Base-by-base conservation (phyloP, 2,888 invertebrate genomes). In the Drosophila peninsularis region DNA sequence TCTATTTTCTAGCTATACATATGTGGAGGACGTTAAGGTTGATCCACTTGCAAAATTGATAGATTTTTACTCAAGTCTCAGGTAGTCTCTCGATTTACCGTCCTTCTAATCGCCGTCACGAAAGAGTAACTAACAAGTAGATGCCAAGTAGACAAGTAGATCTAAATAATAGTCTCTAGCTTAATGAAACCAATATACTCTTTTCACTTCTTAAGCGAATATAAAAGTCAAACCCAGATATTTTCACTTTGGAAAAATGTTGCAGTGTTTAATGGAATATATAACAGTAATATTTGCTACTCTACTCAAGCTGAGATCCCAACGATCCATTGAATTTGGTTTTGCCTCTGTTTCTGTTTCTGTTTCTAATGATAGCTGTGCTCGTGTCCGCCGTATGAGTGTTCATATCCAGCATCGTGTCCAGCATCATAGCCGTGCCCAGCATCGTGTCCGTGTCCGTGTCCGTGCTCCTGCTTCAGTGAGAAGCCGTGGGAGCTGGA, bases 381-480 rank as follows among this genome's bases (percentile, higher is more conserved):
- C 32, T 75, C 75, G 10, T 76, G 76, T 57, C 72, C 75, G 17
- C 41, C 61, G 30, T 61, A 72, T 37, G 72, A 19, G 17, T 73
- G 73, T 3, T 73, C 73, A 10, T 74, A 70, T 0, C 36, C 72
- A 21, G 36, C 72, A 14, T 62, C 65, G 53, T 70, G 50, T 14
- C 62, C 68, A 6, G 49, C 63, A 7, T 72, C 72, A 21, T 72
- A 34, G 1, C 30, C 52, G 34, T 71, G 52, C 21, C 45, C 52
- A 13, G 52, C 55, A 42, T 54, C 65, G 27, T 41, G 52, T 14
- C 41, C 19, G 11, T 41, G 41, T n/a, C 79, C 76, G 7, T 67
- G 62, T 24, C 83, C 86, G 32, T 86, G 88, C 10, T 89, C 88
- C 54, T 88, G 88, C 50, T 87, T 87, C 57, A 89, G 21, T 0